Percentiles rank a stretch among this genome's conserved stretches.
These are phyloP conservation scores for Sphaeridia pumilis DNA, from an alignment of 2,888 invertebrate species.

Conservation along the genomic window DNA sequence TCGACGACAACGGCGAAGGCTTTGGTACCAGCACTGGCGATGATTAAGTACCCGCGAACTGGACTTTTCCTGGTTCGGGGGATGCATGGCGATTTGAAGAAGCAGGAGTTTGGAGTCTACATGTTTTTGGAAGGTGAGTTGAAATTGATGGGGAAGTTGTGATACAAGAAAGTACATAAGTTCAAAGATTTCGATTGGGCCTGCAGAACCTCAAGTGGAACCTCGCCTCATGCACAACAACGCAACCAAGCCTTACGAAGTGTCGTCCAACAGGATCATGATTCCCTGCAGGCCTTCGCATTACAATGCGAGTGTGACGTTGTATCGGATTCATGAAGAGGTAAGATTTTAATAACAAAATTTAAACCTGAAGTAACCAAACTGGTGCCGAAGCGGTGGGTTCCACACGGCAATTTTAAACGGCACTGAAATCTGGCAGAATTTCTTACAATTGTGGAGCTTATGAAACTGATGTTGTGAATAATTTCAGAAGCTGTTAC, in stretches of 20 bases:
- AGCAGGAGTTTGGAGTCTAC: background rate
- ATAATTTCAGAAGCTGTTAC: background rate
- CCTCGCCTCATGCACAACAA: conserved; percentile 9
- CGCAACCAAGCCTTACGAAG: background rate
- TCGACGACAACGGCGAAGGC: background rate
- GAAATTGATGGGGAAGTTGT: no score
- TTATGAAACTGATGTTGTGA: no score
- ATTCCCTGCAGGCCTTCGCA: conserved; percentile 13
- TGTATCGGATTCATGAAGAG: background rate
- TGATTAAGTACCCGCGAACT: conserved; percentile 3
- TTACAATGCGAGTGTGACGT: background rate
- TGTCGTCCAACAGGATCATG: background rate
- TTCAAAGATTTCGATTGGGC: no score
- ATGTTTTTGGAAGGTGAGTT: conserved; percentile 14
- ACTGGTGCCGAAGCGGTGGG: no score
- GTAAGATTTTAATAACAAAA: no score
- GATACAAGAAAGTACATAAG: no score
- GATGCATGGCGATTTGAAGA: background rate
- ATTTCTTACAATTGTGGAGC: no score
- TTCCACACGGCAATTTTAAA: no score
- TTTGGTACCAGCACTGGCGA: background rate
- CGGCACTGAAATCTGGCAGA: no score
- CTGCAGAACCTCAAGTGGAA: background rate
- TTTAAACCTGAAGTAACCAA: no score
- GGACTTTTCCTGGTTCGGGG: conserved; percentile 1